Percentiles rank a stretch among this genome's conserved stretches.
Conservation (phyloP, 2,113 vertebrate species). For the Dasyprocta punctata region DNA sequence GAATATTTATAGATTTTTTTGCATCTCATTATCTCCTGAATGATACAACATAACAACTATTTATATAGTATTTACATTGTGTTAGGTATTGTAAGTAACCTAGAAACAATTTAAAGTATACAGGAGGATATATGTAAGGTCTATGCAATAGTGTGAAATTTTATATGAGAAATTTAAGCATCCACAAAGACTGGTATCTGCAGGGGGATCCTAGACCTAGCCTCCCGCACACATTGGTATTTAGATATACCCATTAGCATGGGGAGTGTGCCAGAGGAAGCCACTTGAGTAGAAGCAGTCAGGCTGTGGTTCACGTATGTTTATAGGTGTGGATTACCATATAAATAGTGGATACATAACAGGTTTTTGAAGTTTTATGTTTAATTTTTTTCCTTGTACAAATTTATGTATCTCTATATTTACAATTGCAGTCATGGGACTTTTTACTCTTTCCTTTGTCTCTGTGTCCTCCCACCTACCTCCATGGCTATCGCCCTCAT, state of each 20-base stretch:
- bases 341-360: neutral
- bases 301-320: neutral
- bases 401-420: neutral
- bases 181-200: neutral
- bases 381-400: neutral
- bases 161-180: neutral
- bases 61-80: neutral
- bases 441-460: neutral
- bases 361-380: slow-evolving; percentile 5
- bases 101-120: neutral
- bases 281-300: neutral
- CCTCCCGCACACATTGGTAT: neutral
- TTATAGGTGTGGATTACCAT: neutral
- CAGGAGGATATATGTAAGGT: neutral
- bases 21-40: neutral
- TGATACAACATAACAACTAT: neutral
- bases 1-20: neutral
- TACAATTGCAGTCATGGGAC: neutral
- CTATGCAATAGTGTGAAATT: neutral
- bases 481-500: neutral
- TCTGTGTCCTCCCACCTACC: neutral
- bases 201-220: neutral
- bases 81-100: neutral
- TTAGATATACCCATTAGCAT: neutral
- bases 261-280: neutral